phyloP scores from a whole-genome alignment of 1,140 invertebrate species.

The Drosophila neocordata region DNA sequence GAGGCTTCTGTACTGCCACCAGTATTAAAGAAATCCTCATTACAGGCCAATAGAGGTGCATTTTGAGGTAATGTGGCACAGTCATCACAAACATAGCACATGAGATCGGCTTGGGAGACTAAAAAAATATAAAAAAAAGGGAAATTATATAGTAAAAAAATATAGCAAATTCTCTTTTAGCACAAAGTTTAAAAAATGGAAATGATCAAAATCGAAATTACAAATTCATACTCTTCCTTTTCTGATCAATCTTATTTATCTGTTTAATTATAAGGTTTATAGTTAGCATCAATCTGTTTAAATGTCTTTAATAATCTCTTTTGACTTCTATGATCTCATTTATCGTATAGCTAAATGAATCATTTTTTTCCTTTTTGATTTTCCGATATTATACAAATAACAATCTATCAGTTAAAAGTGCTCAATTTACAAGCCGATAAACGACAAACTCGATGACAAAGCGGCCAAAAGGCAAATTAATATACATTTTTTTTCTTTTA shows the following conservation, averaged over 20 bases:
- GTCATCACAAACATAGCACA: constrained; percentile 78
- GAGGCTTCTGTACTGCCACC: constrained; percentile 64
- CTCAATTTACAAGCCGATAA: constrained; percentile 66
- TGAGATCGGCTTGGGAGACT: constrained; percentile 62
- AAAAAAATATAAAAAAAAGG: background rate
- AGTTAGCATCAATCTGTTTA: too few relatives aligned
- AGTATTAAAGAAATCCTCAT: constrained; percentile 68
- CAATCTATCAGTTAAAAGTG: constrained; percentile 45
- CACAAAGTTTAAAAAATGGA: too few relatives aligned
- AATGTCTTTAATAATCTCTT: too few relatives aligned
- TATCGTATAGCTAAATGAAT: too few relatives aligned
- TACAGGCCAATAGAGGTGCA: constrained; percentile 63
- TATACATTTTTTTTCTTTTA: background rate
- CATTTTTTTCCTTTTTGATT: too few relatives aligned
- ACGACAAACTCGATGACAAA: constrained; percentile 59
- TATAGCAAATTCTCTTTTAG: too few relatives aligned
- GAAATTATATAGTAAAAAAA: too few relatives aligned
- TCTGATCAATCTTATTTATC: too few relatives aligned
- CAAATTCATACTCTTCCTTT: too few relatives aligned
- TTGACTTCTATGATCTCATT: too few relatives aligned
- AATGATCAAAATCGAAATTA: too few relatives aligned
- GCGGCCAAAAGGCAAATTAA: constrained; percentile 22
- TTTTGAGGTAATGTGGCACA: constrained; percentile 47
- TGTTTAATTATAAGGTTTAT: too few relatives aligned
- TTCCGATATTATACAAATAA: background rate